Conservation (phyloP, 2,113 vertebrate genomes). For the Hippolais icterina region DNA sequence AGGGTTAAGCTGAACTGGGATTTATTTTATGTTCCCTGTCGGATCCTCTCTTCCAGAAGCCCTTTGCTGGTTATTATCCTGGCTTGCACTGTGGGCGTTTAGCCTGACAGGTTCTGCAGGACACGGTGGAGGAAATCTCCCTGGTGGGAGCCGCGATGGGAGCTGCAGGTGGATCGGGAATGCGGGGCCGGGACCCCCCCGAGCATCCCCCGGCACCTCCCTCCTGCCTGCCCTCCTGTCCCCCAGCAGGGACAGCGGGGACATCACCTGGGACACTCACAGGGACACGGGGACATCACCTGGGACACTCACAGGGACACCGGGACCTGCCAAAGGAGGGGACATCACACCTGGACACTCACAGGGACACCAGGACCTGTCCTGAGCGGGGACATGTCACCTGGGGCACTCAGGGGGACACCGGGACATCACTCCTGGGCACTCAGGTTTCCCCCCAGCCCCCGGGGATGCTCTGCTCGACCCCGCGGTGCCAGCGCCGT, state of each 20-base stretch:
- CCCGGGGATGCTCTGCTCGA: background rate
- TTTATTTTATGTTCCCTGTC: background rate
- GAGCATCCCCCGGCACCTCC: background rate
- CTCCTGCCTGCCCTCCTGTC: no score
- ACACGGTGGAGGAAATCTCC: background rate
- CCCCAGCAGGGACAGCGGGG: background rate
- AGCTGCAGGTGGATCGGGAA: background rate
- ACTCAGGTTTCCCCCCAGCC: fast-evolving
- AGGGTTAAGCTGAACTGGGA: fast-evolving
- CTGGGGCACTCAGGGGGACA: background rate
- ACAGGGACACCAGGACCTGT: background rate
- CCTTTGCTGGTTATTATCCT: background rate
- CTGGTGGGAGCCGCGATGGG: background rate
- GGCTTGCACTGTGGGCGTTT: fast-evolving
- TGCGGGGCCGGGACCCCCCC: background rate
- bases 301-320: background rate
- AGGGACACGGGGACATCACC: background rate
- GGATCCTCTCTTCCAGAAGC: background rate
- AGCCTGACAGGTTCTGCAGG: background rate
- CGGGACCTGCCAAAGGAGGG: background rate
- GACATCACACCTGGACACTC: fast-evolving
- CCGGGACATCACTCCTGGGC: background rate
- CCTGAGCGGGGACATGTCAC: fast-evolving
- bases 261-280: background rate
- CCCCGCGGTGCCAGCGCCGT: background rate